Base-by-base conservation (phyloP, 2,888 invertebrate species). In the Eumacrocentrus americanus region DNA sequence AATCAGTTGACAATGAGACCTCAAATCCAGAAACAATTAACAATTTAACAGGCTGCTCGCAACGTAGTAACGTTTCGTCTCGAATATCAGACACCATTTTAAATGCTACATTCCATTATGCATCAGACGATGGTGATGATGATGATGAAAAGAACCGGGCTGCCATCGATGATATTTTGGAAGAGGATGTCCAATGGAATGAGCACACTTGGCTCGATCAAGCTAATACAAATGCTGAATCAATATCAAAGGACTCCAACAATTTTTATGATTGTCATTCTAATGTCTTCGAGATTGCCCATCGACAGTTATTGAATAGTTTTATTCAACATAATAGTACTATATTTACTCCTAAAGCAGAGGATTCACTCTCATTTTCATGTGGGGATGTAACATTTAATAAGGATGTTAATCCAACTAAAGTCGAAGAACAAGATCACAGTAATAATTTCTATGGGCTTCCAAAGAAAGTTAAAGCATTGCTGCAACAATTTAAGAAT, bases 401-500 rank as follows among this genome's bases (percentile, higher is more conserved):
- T 14, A 34, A 9, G 5, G 7, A 5, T 3, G 12, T n/a, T 42
- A n/a, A 14, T 9, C 5, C 6, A 6, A 29, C n/a, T 2, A 35
- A 22, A 18, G 7, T 12, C 7, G 20, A n/a, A 9, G 23, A 52
- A 38, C 7, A 40, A n/a, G 25, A 63, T 34, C 1, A 44, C 2
- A 46, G 54, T n/a, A 35, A 58, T 48, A 59, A 83, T 9, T 96
- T 94, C 81, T 95, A 91, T 84, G 95, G 92, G 0, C 82, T 96
- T 38, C 92, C 95, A 0, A 77, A 84, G 1, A 83, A 82, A 70
- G 89, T 92, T 0, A 87, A 88, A 76, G 82, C 84, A 9, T 81
- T 95, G 65, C 87, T 96, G 65, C 86, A 88, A 69, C 84, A 86
- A 63, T 88, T 89, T 69, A 90, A 92, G 76, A 91, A 91, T 65